Conservation (phyloP, 2,113 vertebrate species). For the Cyphomyrus plagiostoma region DNA sequence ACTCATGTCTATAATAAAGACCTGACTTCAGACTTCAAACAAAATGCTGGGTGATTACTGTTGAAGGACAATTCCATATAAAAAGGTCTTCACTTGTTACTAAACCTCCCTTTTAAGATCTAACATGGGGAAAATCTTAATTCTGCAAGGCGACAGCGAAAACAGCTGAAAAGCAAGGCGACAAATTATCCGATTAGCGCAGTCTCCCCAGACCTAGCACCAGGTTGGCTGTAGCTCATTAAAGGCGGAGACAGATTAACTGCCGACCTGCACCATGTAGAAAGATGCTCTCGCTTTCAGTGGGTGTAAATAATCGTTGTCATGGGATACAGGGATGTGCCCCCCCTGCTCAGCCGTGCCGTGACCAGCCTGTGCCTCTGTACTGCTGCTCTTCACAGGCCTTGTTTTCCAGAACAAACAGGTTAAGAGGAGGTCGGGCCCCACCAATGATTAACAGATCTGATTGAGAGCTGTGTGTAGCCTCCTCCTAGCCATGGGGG, state of each 20-base stretch:
- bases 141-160: neutral
- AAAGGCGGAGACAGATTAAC: neutral
- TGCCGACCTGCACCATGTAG: neutral
- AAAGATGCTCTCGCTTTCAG: neutral
- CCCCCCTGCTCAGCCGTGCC: neutral
- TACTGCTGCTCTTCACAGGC: neutral
- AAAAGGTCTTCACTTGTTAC: neutral
- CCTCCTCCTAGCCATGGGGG: neutral
- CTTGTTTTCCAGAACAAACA: neutral
- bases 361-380: neutral
- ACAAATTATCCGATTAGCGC: neutral
- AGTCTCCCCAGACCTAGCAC: neutral
- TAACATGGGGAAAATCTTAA: neutral
- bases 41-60: neutral
- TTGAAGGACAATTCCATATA: neutral
- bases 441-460: neutral
- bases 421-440: neutral
- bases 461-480: constrained; percentile 1
- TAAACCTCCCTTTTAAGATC: neutral
- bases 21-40: neutral
- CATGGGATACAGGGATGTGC: neutral
- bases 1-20: neutral
- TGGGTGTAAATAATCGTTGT: neutral
- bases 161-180: neutral
- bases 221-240: neutral